Evolutionary conservation across 2,888 invertebrate genomes (phyloP), one percentile per base, ranked within the genome.

Genomic region (Agrypnus murinus): DNA sequence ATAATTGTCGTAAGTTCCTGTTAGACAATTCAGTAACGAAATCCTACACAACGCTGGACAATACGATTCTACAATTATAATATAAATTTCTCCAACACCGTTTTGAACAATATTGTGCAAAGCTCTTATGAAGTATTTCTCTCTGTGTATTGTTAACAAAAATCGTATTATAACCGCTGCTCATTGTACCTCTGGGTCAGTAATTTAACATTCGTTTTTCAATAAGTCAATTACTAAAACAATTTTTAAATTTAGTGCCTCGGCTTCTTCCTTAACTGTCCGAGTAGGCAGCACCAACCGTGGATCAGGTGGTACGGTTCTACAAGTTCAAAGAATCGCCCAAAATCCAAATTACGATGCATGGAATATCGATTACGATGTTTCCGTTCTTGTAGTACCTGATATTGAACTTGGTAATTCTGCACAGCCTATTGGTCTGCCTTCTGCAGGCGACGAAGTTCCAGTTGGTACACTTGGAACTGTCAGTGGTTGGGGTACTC

Each of bases 311-410:
- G 17, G 46, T 8, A 10, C 14, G 5, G 10, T 45, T 9, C n/a
- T 45, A 10, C 15, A 12, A 25, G 40, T 40, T 40, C 10, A 4
- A 40, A 12, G 17, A 9, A 15, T 46, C 17, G 3, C 1, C 12
- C 46, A 46, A 8, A 4, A 46, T 46, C 46, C 46, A 7, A 3
- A 3, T 10, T 84, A 77, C 75, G 55, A 77, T 36, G 12, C 8
- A 0, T 19, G 32, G 2, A 72, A 71, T 3, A 71, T 75, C 17
- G 80, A 83, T 67, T 83, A 80, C 50, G 83, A 83, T 32, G 76
- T 80, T 6, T 80, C 80, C 19, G 64, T 84, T 7, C 59, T 84
- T n/a, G 17, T 14, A 64, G 79, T 77, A 83, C n/a, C n/a, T n/a
- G n/a, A n/a, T n/a, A n/a, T n/a, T n/a, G n/a, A n/a, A n/a, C 83